Evolutionary conservation across 2,113 vertebrate genomes (phyloP).

Genomic region (Melanostigma gelatinosum): DNA sequence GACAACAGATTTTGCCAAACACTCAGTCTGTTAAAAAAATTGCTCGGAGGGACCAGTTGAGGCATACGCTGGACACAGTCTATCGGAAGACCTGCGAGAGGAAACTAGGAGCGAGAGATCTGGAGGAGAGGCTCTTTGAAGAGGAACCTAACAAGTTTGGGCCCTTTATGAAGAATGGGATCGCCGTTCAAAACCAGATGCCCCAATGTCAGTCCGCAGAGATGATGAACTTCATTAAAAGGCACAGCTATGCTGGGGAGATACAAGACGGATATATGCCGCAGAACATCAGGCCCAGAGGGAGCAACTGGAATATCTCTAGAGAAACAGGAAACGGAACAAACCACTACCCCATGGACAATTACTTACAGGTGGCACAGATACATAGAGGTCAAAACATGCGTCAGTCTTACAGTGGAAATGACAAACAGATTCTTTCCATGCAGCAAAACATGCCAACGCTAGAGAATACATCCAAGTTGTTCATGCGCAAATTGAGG

Average conservation of each 20-base stretch:
- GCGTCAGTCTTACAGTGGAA: slow-evolving; percentile 89
- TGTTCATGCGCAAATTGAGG: slow-evolving; percentile 90
- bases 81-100: slow-evolving; percentile 86
- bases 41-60: slow-evolving; percentile 82
- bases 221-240: slow-evolving; percentile 86
- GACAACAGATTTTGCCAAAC: slow-evolving; percentile 79
- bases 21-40: slow-evolving; percentile 84
- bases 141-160: slow-evolving; percentile 74
- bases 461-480: slow-evolving; percentile 89
- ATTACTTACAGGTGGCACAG: slow-evolving; percentile 80
- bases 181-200: slow-evolving; percentile 78
- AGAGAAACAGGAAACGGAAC: slow-evolving; percentile 82
- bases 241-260: slow-evolving; percentile 97
- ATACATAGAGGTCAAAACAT: slow-evolving; percentile 85
- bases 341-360: slow-evolving; percentile 79
- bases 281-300: slow-evolving; percentile 80
- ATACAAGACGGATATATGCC: slow-evolving; percentile 84
- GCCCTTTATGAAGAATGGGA: slow-evolving; percentile 77
- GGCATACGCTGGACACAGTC: slow-evolving; percentile 85
- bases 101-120: slow-evolving; percentile 61
- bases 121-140: slow-evolving; percentile 80
- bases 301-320: slow-evolving; percentile 87
- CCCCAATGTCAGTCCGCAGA: slow-evolving; percentile 83
- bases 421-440: slow-evolving; percentile 86
- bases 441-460: slow-evolving; percentile 91